Evolutionary conservation across 1,140 invertebrate genomes (phyloP).

Genomic region (Lepidurus apus): DNA sequence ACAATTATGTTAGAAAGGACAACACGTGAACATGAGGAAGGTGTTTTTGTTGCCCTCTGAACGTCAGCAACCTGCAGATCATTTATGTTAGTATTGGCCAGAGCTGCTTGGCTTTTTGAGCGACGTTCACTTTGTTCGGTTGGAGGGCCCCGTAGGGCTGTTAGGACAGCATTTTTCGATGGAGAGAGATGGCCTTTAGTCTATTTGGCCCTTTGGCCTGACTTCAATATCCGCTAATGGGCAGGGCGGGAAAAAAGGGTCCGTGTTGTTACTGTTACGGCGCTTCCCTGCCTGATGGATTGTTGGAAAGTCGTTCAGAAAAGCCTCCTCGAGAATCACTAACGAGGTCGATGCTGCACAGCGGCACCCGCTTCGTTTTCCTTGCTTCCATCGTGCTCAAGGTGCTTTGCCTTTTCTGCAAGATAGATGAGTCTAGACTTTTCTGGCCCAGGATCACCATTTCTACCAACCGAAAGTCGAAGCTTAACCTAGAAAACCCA

Average conservation of each 20-base stretch:
- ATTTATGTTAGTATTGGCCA: background rate
- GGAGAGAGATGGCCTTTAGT: background rate
- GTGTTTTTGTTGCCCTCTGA: background rate
- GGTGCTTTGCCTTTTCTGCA: background rate
- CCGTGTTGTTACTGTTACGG: background rate
- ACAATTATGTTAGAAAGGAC: background rate
- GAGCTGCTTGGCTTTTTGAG: background rate
- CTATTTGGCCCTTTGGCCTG: background rate
- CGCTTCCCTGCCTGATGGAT: background rate
- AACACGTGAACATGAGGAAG: background rate
- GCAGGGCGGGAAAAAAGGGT: background rate
- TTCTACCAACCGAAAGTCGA: background rate
- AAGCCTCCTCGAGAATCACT: background rate
- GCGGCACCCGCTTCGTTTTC: background rate
- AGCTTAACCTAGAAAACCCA: background rate
- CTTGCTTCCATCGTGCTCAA: background rate
- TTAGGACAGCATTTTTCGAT: background rate
- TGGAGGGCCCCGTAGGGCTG: background rate
- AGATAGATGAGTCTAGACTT: constrained; percentile 15
- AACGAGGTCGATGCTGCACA: background rate
- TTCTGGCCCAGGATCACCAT: background rate
- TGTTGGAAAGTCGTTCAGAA: background rate
- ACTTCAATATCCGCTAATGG: background rate
- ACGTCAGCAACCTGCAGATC: background rate
- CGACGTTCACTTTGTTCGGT: background rate